Base-by-base conservation (phyloP, 2,888 invertebrate species). In the Cryptus viduatorius region DNA sequence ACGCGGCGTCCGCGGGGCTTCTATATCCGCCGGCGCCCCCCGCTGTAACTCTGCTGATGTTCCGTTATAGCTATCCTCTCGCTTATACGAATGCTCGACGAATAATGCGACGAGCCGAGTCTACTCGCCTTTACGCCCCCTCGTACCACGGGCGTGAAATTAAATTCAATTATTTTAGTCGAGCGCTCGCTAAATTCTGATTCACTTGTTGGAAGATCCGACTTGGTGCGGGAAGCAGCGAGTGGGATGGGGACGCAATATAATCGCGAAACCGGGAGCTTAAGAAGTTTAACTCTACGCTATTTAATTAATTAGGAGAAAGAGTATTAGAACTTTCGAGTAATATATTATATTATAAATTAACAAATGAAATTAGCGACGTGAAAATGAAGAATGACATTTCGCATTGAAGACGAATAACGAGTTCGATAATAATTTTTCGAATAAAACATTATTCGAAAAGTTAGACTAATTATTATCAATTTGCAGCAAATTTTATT, bases 151-250 rank as follows among this genome's bases (percentile, higher is more conserved):
- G 73, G 78, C 78, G 82, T 82, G 85, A 85, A 85, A 85, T 85
- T 85, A 85, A 85, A 85, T 85, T 85, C 85, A 85, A 85, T 85
- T 85, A 85, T 85, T 85, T 85, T 85, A 85, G 85, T 82, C 85
- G 85, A 85, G 85, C 85, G 85, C 85, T 79, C 82, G 85, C 56
- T 85, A 85, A 85, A 85, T 85, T 85, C 85, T 82, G 85, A 82
- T 85, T 85, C 85, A 82, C 85, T 85, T 82, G 85, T 79, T 82
- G 75, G 50, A 86, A 85, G 77, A 85, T 85, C 76, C 79, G 67
- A 53, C 12, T 29, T n/a, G 37, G 44, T 53, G n/a, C 59, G 68
- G 61, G 59, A 73, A 72, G 68, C 14, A 29, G 1, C 12, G 14
- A 7, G 53, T 19, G 61, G 82, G 78, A 79, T 65, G 71, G 78